These are phyloP conservation scores for Diabrotica virgifera DNA, from an alignment of 1,140 invertebrate species.

Conservation along the genomic window DNA sequence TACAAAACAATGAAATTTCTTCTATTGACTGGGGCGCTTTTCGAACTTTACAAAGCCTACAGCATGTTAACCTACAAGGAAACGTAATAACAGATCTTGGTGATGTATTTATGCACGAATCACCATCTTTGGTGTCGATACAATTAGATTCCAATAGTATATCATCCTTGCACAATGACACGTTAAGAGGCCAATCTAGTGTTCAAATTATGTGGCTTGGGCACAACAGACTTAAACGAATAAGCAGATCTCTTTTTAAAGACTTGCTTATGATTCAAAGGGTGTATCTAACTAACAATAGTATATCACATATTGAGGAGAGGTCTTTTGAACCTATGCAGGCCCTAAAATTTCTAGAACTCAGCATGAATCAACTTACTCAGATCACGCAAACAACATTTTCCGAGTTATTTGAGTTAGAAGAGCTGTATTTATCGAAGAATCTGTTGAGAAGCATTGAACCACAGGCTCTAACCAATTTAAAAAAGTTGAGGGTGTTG, in stretches of 20 bases:
- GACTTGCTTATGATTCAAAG: slow-evolving; percentile 73
- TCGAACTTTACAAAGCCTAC: slow-evolving; percentile 74
- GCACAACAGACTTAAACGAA: slow-evolving; percentile 72
- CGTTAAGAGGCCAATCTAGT: slow-evolving; percentile 72
- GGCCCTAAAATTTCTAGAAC: slow-evolving; percentile 71
- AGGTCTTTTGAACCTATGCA: slow-evolving; percentile 73
- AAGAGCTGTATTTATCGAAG: slow-evolving; percentile 62
- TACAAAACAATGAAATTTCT: slow-evolving; percentile 82
- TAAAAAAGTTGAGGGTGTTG: slow-evolving; percentile 59
- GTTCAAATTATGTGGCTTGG: slow-evolving; percentile 85
- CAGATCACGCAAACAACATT: slow-evolving; percentile 67
- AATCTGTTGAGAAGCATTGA: slow-evolving; percentile 60
- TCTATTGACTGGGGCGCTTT: slow-evolving; percentile 81
- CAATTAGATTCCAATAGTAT: slow-evolving; percentile 83
- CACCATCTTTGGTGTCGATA: slow-evolving; percentile 76
- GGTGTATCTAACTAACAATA: slow-evolving; percentile 80
- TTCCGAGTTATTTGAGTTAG: slow-evolving; percentile 64
- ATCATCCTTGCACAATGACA: slow-evolving; percentile 70
- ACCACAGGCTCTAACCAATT: slow-evolving; percentile 55
- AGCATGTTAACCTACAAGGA: slow-evolving; percentile 83
- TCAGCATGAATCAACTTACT: slow-evolving; percentile 70
- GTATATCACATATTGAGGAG: slow-evolving; percentile 74
- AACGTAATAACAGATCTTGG: slow-evolving; percentile 73
- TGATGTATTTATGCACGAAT: slow-evolving; percentile 75
- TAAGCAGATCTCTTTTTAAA: slow-evolving; percentile 69